phyloP scores from a whole-genome alignment of 2,797 vertebrate genomes.

The Platalea minor region DNA sequence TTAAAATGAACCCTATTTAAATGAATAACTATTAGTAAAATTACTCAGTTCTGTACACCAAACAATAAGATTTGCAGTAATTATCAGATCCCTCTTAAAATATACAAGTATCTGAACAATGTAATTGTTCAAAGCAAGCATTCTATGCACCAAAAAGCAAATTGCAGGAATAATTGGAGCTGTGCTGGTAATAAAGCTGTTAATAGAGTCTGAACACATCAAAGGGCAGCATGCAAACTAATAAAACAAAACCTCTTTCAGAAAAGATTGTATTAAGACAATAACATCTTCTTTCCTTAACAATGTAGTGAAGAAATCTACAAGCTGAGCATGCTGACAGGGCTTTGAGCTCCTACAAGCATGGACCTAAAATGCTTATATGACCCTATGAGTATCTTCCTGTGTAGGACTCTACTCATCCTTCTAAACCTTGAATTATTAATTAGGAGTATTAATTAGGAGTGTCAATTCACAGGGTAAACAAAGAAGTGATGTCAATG shows the following conservation, averaged over 20 bases:
- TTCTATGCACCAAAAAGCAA: conserved; percentile 3
- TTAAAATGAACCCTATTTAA: conserved; percentile 8
- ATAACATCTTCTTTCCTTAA: not conserved
- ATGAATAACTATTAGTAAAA: conserved; percentile 24
- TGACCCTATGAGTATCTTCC: not conserved
- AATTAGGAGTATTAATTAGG: not conserved
- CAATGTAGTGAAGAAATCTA: not conserved
- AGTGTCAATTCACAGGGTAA: not conserved
- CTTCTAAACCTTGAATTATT: not conserved
- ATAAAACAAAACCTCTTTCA: not conserved
- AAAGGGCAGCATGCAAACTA: not conserved
- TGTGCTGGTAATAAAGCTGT: conserved; percentile 20
- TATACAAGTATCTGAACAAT: not conserved
- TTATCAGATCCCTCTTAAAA: conserved; percentile 12
- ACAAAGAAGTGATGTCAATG: not conserved
- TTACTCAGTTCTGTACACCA: not conserved
- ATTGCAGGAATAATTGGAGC: conserved; percentile 4
- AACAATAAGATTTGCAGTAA: not conserved
- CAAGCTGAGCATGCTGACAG: not conserved
- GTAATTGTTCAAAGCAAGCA: not conserved
- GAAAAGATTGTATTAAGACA: not conserved
- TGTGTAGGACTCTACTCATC: not conserved
- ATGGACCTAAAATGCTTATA: not conserved
- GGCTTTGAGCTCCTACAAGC: not conserved
- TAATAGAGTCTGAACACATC: conserved; percentile 2